Conservation (phyloP, 2,888 invertebrate genomes). For the Amorpha juglandis region DNA sequence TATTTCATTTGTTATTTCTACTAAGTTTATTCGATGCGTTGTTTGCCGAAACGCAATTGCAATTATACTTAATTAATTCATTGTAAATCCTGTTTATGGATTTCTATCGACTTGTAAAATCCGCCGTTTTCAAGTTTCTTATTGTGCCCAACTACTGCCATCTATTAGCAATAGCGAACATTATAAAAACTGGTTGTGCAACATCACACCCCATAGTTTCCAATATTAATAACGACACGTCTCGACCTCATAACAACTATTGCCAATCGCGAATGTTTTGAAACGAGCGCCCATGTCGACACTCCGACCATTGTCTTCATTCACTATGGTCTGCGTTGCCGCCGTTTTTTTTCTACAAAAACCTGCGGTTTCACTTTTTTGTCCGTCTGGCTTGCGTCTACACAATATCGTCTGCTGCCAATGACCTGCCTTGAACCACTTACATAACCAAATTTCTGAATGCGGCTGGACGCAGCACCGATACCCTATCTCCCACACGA, state of each 20-base stretch:
- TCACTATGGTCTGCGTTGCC: slow-evolving; percentile 37
- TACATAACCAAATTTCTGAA: slow-evolving; percentile 57
- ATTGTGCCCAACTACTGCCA: not conserved
- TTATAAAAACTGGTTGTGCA: not conserved
- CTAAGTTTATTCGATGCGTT: not conserved
- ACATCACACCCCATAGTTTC: slow-evolving; percentile 4
- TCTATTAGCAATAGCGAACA: not conserved
- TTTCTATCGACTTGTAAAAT: not conserved
- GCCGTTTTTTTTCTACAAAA: slow-evolving; percentile 53
- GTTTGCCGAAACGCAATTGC: not conserved
- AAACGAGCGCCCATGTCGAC: slow-evolving; percentile 12
- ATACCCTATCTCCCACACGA: slow-evolving; percentile 35
- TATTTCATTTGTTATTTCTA: not conserved
- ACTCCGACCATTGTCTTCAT: slow-evolving; percentile 40
- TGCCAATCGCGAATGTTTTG: slow-evolving; percentile 15
- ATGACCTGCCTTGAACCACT: slow-evolving; percentile 81
- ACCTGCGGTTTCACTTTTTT: slow-evolving; percentile 80
- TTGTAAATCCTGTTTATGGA: not conserved
- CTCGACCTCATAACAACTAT: slow-evolving; percentile 5
- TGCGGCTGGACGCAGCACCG: slow-evolving; percentile 40
- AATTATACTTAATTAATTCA: not conserved
- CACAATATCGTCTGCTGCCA: slow-evolving; percentile 68
- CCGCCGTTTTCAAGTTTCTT: not conserved
- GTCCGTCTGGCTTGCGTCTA: slow-evolving; percentile 78
- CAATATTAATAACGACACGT: slow-evolving; percentile 6